These are phyloP conservation scores for Danio jaintianensis DNA, from an alignment of 2,797 vertebrate genomes.

Conservation along the genomic window DNA sequence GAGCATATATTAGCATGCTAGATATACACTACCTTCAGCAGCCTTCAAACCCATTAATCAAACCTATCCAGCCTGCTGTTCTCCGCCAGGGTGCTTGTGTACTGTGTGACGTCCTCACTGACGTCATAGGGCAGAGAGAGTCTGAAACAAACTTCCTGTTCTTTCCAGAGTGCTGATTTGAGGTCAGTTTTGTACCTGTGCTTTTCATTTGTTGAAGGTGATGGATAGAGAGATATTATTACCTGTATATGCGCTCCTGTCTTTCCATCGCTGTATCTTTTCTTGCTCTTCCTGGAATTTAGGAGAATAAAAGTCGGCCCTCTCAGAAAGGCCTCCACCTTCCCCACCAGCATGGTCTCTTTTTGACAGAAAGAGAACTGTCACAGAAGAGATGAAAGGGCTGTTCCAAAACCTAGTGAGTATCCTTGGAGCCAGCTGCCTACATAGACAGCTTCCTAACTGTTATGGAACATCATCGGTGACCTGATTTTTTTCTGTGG, in stretches of 20 bases:
- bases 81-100: constrained; percentile 27
- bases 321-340: neutral
- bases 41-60: constrained; percentile 32
- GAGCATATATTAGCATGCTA: constrained; percentile 31
- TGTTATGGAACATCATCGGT: neutral
- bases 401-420: constrained; percentile 14
- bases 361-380: neutral
- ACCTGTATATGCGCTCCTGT: neutral
- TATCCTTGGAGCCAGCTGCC: neutral
- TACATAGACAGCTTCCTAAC: neutral
- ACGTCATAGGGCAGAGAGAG: neutral
- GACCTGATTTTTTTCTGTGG: neutral
- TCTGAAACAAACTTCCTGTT: neutral
- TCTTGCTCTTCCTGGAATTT: neutral
- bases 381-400: constrained; percentile 21
- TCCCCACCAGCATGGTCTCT: neutral
- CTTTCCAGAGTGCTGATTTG: neutral
- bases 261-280: neutral
- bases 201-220: neutral
- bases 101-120: constrained; percentile 9
- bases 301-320: neutral
- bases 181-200: neutral
- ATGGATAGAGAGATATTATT: neutral
- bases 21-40: constrained; percentile 36
- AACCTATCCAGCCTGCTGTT: constrained; percentile 24